phyloP scores from a whole-genome alignment of 2,888 invertebrate genomes.

The Quadroppia sp. region DNA sequence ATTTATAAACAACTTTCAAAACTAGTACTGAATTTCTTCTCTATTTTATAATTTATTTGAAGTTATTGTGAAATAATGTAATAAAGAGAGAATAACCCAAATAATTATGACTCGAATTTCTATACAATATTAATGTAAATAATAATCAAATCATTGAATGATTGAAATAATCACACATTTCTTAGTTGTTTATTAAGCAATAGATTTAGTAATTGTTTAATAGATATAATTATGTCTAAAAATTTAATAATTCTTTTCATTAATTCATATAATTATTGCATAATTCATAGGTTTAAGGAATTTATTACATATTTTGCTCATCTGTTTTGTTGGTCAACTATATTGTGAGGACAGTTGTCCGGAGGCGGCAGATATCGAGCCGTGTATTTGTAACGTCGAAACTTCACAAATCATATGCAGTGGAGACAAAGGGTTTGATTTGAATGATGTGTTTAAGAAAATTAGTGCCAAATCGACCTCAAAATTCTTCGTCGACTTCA shows the following conservation, averaged over 20 bases:
- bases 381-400: neutral
- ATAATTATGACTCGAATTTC: neutral
- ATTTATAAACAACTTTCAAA: neutral
- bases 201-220: neutral
- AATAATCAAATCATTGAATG: neutral
- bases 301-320: neutral
- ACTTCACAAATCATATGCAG: neutral
- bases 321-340: neutral
- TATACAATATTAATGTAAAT: neutral
- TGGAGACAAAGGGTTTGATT: neutral
- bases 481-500: neutral
- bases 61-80: neutral
- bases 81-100: constrained; percentile 16
- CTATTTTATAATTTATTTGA: neutral
- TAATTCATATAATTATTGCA: too few species aligned
- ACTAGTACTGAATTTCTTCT: neutral
- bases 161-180: neutral
- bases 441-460: neutral
- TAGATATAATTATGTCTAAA: neutral
- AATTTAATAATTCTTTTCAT: too few species aligned
- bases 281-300: too few species aligned
- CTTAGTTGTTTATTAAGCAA: neutral
- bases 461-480: neutral
- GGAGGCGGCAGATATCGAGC: neutral
- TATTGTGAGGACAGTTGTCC: neutral